Evolutionary conservation across 53 echinoderm and acorn worm species (phyloP).

Genomic region (Henricia sp.): DNA sequence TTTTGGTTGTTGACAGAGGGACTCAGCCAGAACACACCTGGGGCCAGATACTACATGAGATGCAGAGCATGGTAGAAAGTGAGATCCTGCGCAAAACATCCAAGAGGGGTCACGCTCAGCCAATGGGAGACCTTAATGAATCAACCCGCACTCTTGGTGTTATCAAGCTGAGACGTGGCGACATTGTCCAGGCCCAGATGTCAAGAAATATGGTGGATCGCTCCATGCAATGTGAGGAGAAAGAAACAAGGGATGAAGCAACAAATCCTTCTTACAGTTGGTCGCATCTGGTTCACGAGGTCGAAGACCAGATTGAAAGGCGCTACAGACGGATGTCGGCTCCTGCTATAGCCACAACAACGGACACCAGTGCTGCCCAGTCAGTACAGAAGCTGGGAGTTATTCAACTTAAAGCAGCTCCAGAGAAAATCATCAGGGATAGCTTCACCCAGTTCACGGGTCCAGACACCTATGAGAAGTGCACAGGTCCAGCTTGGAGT

Average conservation of each 20-base stretch:
- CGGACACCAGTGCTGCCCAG: neutral
- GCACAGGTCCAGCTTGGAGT: slow-evolving; percentile 17
- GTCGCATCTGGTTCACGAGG: slow-evolving; percentile 52
- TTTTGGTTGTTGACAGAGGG: slow-evolving; percentile 29
- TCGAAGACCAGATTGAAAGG: slow-evolving; percentile 58
- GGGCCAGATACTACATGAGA: slow-evolving; percentile 60
- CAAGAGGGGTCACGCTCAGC: slow-evolving; percentile 14
- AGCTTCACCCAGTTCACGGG: slow-evolving; percentile 37
- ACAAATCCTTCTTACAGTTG: slow-evolving; percentile 55
- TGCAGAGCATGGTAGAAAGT: slow-evolving; percentile 44
- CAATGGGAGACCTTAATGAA: slow-evolving; percentile 13
- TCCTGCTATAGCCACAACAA: slow-evolving; percentile 17
- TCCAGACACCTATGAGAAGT: slow-evolving; percentile 28
- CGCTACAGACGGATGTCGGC: slow-evolving; percentile 48
- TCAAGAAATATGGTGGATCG: neutral
- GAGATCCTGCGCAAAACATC: slow-evolving; percentile 19
- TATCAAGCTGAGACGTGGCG: slow-evolving; percentile 34
- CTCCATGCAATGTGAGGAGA: too few species aligned
- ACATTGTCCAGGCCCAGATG: neutral
- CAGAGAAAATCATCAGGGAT: slow-evolving; percentile 44
- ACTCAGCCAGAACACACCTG: slow-evolving; percentile 49
- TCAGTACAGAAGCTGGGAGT: slow-evolving; percentile 46
- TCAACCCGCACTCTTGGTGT: slow-evolving; percentile 20
- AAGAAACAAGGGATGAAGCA: slow-evolving; percentile 28
- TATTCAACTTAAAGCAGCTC: slow-evolving; percentile 51